Base-by-base conservation (phyloP, 1,140 invertebrate genomes). In the Orchesella cincta region DNA sequence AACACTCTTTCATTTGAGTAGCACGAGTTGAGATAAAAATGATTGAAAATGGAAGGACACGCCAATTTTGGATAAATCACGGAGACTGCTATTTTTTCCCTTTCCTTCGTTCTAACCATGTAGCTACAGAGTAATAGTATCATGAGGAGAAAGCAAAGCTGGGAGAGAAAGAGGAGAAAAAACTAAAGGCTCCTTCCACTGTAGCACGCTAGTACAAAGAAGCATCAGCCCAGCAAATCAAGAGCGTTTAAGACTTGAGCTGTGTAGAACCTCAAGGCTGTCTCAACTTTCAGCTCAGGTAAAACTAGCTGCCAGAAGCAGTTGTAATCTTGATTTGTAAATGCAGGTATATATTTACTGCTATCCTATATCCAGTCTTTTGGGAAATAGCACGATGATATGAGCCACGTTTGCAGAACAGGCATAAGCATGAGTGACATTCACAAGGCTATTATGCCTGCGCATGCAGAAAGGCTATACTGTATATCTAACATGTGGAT, bases 1-100 rank as follows among this genome's bases (percentile, higher is more conserved):
- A 12, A 3, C 23, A 57, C 52, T 57, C 52, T 57, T 57, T 57
- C 52, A 26, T 57, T 57, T 57, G 23, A 57, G 8, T 57, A 8
- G 52, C 52, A 57, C 52, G 23, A 8, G 62, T 57, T 70, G 72
- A 76, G 73, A 79, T 76, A 80, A 80, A 76, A 77, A 80, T 77
- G 79, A 80, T 80, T 80, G 79, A 80, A 80, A 80, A 80, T 71
- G 67, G 76, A 80, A 52, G 75, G 76, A 80, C 79, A 80, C 79
- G 79, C 79, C 75, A 80, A 80, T 77, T 80, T 75, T 80, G 75
- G 79, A 80, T 80, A 80, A 80, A 80, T 80, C 79, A 80, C 76
- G 46, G 62, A 2, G 52, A 18, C 39, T 46, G 5, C 39, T 8
- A 46, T 18, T 46, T 46, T 46, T 46, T 46, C 18, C 39, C 18